These are phyloP conservation scores for Cladorhizidae sp. DNA, from an alignment of 37 sponge, comb jelly and placozoan genomes.

Conservation along the genomic window DNA sequence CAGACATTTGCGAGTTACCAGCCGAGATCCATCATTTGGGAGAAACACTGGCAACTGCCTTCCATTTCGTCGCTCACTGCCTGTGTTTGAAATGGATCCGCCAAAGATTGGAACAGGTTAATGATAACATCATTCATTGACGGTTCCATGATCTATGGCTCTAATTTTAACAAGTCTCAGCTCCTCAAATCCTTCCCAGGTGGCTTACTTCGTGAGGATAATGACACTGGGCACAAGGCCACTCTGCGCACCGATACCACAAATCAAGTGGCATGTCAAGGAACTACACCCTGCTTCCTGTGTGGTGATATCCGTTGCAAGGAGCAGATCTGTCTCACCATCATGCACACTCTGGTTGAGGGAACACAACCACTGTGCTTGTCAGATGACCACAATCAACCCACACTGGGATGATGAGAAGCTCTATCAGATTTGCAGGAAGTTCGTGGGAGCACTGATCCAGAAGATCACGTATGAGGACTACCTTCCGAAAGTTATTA, in stretches of 20 bases:
- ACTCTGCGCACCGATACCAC: constrained; percentile 33
- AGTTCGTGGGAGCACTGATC: constrained; percentile 78
- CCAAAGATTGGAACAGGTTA: constrained; percentile 65
- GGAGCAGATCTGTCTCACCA: constrained; percentile 83
- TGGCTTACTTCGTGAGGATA: constrained; percentile 37
- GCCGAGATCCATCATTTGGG: constrained; percentile 44
- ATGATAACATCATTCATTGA: constrained; percentile 78
- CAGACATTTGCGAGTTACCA: constrained; percentile 53
- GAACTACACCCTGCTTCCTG: constrained; percentile 68
- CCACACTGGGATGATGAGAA: constrained; percentile 87
- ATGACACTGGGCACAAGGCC: constrained; percentile 13
- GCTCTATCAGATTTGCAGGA: constrained; percentile 82
- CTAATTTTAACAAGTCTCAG: constrained; percentile 8
- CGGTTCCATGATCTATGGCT: constrained; percentile 80
- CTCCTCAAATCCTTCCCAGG: constrained; percentile 27
- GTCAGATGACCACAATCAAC: constrained; percentile 58
- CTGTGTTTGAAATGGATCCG: constrained; percentile 31
- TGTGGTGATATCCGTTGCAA: constrained; percentile 90
- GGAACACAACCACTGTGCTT: constrained; percentile 94
- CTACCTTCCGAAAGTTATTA: constrained; percentile 77
- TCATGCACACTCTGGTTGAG: constrained; percentile 97
- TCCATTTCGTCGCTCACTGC: constrained; percentile 58
- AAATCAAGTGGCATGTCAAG: constrained; percentile 13
- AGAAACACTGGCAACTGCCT: constrained; percentile 53
- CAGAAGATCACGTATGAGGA: constrained; percentile 89